Evolutionary conservation across 2,797 vertebrate species (phyloP), one percentile per base, ranked within the genome.

Genomic region (Scolopax rusticola): DNA sequence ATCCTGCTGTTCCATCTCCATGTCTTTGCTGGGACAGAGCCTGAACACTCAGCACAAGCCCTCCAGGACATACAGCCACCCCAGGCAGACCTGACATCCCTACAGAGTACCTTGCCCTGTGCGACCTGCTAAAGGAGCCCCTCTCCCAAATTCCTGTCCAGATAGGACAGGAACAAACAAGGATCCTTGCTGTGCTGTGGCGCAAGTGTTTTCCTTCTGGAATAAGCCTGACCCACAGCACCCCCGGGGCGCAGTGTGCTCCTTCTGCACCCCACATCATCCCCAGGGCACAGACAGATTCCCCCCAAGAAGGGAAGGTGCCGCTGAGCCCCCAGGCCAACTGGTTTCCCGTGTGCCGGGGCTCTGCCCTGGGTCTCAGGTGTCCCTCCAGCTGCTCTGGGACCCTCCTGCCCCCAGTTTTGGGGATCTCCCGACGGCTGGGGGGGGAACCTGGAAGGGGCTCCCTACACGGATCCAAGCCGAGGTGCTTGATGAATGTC

Each of bases 41-140:
- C 40, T 24, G 56, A 11, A 30, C 38, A 40, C 18, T 56, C 21
- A 41, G 13, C 43, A 60, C 57, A 57, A 65, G n/a, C 21, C 1
- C 2, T 50, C 47, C 9, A 9, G 41, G 14, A 48, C 30, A 18
- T 0, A 7, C 27, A 63, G 43, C 33, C 3, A 0, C 36, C 21
- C 30, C 0, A 1, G 21, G 27, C 40, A 59, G 53, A 56, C 50
- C 40, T 59, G 78, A 10, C 50, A 36, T 4, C 10, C 24, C 3
- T 24, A 17, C 4, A 25, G 27, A 19, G 7, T 25, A n/a, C 4
- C 41, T 57, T 24, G 7, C 20, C 59, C 38, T 5, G 9, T 14
- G 21, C 21, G 7, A 78, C 17, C 68, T 41, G 11, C 40, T 23
- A 21, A 48, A 14, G 4, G 1, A 40, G 6, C 27, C n/a, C 36